Evolutionary conservation across 2,888 invertebrate species (phyloP).

Genomic region (Pediacus dermestoides): DNA sequence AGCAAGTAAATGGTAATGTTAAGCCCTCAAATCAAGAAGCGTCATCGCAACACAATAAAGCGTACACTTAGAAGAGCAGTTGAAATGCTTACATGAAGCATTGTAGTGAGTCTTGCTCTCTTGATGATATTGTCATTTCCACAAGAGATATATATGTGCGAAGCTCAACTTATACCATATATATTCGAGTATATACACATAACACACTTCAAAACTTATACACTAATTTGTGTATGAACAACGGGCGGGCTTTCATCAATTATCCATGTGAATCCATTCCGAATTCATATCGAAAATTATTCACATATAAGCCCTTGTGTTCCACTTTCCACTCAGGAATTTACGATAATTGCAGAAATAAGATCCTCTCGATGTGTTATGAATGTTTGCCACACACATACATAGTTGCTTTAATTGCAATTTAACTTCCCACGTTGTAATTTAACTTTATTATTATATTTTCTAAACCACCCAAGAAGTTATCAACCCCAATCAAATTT

Average conservation of each 20-base stretch:
- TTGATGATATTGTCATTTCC: conserved; percentile 14
- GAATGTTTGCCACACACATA: conserved; percentile 25
- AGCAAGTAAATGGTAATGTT: conserved; percentile 16
- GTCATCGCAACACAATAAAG: conserved; percentile 12
- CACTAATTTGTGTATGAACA: conserved; percentile 19
- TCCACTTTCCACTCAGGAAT: conserved; percentile 28
- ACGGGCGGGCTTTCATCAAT: conserved; percentile 23
- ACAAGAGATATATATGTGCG: neutral
- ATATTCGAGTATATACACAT: conserved; percentile 2
- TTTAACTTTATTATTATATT: too few species aligned
- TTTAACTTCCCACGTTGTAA: too few species aligned
- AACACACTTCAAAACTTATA: conserved; percentile 21
- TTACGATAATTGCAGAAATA: conserved; percentile 34
- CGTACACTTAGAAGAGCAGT: conserved; percentile 11
- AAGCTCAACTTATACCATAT: neutral
- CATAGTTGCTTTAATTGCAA: conserved; percentile 28
- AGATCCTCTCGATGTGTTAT: conserved; percentile 34
- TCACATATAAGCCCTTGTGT: conserved; percentile 29
- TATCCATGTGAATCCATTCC: conserved; percentile 29
- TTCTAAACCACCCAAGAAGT: too few species aligned
- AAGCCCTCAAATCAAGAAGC: conserved; percentile 19
- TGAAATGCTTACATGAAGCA: conserved; percentile 17
- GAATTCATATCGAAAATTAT: conserved; percentile 33
- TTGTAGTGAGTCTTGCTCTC: conserved; percentile 5
- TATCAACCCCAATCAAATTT: too few species aligned